Evolutionary conservation across 2,797 vertebrate genomes (phyloP), one percentile per base, ranked within the genome.

Genomic region (Lepus townsendii): DNA sequence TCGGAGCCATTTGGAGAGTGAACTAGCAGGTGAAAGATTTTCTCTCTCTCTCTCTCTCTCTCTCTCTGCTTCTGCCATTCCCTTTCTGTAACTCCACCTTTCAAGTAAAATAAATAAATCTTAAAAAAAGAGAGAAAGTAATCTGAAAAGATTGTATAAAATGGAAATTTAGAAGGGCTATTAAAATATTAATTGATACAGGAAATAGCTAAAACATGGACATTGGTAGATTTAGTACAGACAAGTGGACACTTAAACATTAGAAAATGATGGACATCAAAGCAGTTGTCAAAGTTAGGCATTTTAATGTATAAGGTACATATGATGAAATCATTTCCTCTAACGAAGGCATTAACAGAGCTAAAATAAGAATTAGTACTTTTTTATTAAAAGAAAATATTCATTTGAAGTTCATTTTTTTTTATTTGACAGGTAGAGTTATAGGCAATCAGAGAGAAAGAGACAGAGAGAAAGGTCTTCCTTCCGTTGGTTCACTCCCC

Each of bases 101-200:
- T 42, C 42, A 42, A 42, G 42, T 42, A 42, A 42, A 42, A 42
- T 42, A 42, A 42, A 42, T 8, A 42, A 9, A 42, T 42, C 42
- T 42, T 42, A 42, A 42, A 42, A 42, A 38, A 38, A 38, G 38
- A 42, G 42, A 42, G 7, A 42, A 42, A 8, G 42, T 42, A 42
- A 42, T 42, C 8, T 42, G 42, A 8, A 42, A 42, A 90, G 71
- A 83, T 30, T 50, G 7, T 7, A 65, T 77, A 77, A 62, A 84
- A 65, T 89, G 42, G 83, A 92, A 75, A 86, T 87, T 54, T 80
- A 91, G 82, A 72, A 69, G 14, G 22, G 50, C 35, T 89, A 27
- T 78, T 71, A 66, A 89, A 91, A 88, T 68, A 84, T 57, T 65
- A 72, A 84, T 79, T 57, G 72, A 66, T 66, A 22, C 20, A 72